Evolutionary conservation across 2,888 invertebrate genomes (phyloP), one percentile per base, ranked within the genome.

Genomic region (Tenthredo amoena): DNA sequence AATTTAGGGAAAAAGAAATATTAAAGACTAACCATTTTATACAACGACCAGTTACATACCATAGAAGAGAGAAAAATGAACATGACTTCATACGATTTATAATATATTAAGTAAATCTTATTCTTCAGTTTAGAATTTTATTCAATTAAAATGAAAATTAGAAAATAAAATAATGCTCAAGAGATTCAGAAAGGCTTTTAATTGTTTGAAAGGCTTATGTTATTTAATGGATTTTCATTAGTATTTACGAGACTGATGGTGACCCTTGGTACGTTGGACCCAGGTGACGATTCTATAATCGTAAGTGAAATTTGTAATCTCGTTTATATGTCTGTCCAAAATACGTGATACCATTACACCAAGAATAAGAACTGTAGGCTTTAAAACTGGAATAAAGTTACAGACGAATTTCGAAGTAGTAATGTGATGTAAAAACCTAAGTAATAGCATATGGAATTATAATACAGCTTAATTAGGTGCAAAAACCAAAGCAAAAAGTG

Each of bases 211-310:
- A 74, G 74, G 43, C 74, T 31, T 40, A 3, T 15, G 77, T 77
- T 77, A 81, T 81, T 81, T 81, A 81, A 58, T 81, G 81, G 81
- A 62, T 26, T 81, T 81, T 62, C 81, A 81, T 9, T 62, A 62
- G 81, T 81, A 81, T 81, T 62, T 81, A 62, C 81, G 9, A 81
- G 81, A 62, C 62, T 81, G 62, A 10, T 81, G 81, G 40, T 81
- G 58, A 62, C 40, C 62, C 47, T 50, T 58, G 81, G 58, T 62
- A 40, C 58, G 81, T 81, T 81, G 81, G 81, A 62, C 81, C 81
- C 81, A 62, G 18, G 31, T 21, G 62, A 81, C 37, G 72, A 74
- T 81, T 81, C 40, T 43, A 74, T 81, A 62, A 62, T 81, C 81
- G 15, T 9, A 37, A 81, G 40, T 81, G 62, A 81, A 81, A 81